Percentiles rank a stretch among this genome's conserved stretches.
Conservation (phyloP, 2,888 invertebrate genomes). For the Meandrusa payeni region DNA sequence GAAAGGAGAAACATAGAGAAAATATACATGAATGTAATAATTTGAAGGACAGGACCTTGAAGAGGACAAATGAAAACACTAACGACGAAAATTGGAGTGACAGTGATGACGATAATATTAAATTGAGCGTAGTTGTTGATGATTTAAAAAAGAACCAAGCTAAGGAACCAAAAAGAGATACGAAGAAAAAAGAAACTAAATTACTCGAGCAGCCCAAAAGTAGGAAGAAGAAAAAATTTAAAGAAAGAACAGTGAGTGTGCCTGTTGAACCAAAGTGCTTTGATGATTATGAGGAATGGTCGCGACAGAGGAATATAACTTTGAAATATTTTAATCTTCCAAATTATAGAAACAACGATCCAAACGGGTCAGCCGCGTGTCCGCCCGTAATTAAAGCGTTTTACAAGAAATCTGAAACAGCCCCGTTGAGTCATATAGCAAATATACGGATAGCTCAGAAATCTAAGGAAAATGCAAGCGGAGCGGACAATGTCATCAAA, state of each 20-base stretch:
- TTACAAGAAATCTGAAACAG: neutral
- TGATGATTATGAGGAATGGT: constrained; percentile 4
- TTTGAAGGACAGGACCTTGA: too few species aligned
- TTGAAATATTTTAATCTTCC: constrained; percentile 4
- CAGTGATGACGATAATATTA: neutral
- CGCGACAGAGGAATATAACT: constrained; percentile 5
- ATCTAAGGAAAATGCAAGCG: too few species aligned
- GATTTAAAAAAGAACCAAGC: neutral
- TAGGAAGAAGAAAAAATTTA: neutral
- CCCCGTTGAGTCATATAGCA: neutral
- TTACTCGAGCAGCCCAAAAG: too few species aligned
- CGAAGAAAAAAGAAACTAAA: too few species aligned
- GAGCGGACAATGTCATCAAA: too few species aligned
- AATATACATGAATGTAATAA: too few species aligned
- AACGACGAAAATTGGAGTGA: neutral
- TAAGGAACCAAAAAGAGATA: neutral
- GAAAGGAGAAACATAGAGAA: too few species aligned
- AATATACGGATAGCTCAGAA: too few species aligned
- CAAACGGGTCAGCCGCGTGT: neutral
- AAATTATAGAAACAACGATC: neutral
- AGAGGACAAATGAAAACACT: neutral
- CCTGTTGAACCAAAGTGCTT: neutral
- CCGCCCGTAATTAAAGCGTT: neutral
- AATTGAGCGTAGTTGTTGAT: neutral
- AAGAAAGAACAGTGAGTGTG: neutral